Conservation (phyloP, 1,140 invertebrate species). For the Saccostrea cuccullata region DNA sequence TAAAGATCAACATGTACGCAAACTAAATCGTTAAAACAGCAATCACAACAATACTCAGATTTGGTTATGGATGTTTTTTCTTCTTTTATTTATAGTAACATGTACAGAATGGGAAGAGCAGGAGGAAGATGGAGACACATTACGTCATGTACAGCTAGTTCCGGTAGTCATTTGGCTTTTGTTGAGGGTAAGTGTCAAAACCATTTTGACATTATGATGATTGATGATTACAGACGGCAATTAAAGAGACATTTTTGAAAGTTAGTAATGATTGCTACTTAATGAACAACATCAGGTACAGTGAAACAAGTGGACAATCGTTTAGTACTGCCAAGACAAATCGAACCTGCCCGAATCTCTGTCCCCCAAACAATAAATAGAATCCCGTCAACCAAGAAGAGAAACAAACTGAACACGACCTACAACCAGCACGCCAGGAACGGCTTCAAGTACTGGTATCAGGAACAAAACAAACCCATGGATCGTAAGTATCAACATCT, state of each 20-base stretch:
- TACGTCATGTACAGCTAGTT: slow-evolving; percentile 65
- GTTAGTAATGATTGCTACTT: too few species aligned
- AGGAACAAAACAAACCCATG: slow-evolving; percentile 64
- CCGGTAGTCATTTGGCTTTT: slow-evolving; percentile 69
- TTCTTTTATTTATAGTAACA: slow-evolving; percentile 41
- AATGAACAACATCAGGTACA: slow-evolving; percentile 53
- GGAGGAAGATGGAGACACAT: slow-evolving; percentile 74
- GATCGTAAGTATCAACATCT: slow-evolving; percentile 62
- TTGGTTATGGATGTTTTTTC: too few species aligned
- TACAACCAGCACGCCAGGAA: slow-evolving; percentile 63
- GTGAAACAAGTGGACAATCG: slow-evolving; percentile 62
- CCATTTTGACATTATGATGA: too few species aligned
- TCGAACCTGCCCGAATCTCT: slow-evolving; percentile 19
- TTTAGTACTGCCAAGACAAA: slow-evolving; percentile 29
- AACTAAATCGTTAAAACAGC: too few species aligned
- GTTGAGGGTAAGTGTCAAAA: slow-evolving; percentile 67
- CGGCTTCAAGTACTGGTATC: slow-evolving; percentile 68
- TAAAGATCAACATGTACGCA: too few species aligned
- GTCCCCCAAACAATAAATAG: neutral
- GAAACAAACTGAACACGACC: slow-evolving; percentile 44
- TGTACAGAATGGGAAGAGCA: slow-evolving; percentile 64
- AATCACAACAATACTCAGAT: too few species aligned
- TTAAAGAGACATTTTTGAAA: too few species aligned
- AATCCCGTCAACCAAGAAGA: slow-evolving; percentile 33
- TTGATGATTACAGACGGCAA: too few species aligned